phyloP scores from a whole-genome alignment of 2,113 vertebrate species.

The Dissostichus mawsoni region DNA sequence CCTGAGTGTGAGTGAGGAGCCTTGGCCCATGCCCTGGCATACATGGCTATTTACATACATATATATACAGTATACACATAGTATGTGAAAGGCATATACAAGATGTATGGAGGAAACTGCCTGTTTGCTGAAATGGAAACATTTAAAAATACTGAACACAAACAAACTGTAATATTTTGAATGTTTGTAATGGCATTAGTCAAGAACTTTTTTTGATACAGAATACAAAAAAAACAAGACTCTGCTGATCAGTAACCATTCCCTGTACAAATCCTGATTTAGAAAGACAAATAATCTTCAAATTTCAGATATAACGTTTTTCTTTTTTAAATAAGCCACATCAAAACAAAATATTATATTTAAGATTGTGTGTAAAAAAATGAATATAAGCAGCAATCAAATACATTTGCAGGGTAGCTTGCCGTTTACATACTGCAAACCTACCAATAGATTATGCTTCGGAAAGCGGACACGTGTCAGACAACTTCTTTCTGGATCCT shows the following conservation, averaged over 20 bases:
- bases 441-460: not conserved
- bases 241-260: not conserved
- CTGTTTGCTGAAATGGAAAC: constrained; percentile 23
- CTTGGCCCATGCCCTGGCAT: constrained; percentile 34
- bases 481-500: constrained; percentile 29
- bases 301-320: not conserved
- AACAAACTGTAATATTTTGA: not conserved
- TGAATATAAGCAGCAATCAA: not conserved
- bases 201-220: too few species aligned
- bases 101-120: constrained; percentile 6
- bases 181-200: not conserved
- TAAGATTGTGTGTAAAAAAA: not conserved
- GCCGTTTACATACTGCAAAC: not conserved
- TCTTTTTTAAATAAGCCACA: not conserved
- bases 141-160: not conserved
- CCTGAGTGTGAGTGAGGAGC: constrained; percentile 47
- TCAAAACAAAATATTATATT: not conserved
- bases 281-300: not conserved
- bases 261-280: not conserved
- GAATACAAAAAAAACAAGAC: too few species aligned
- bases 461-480: constrained; percentile 39
- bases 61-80: not conserved
- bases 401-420: not conserved
- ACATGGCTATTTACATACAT: constrained; percentile 33
- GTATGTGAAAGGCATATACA: constrained; percentile 6